Percentiles rank a stretch among this genome's conserved stretches.
These are phyloP conservation scores for Biston betularia DNA, from an alignment of 2,888 invertebrate genomes.

Conservation along the genomic window DNA sequence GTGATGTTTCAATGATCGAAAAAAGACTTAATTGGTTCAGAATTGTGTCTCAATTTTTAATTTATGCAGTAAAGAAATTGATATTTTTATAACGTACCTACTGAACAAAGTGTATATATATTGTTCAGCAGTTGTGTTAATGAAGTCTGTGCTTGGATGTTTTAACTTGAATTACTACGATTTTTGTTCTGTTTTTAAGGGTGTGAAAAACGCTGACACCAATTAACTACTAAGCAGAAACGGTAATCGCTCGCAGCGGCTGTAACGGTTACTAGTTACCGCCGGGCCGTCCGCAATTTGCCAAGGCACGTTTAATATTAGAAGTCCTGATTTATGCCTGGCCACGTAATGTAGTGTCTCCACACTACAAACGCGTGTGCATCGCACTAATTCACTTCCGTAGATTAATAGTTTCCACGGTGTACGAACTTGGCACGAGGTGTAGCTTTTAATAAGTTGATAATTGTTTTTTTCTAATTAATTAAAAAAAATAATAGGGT, in stretches of 20 bases:
- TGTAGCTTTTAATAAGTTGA: conserved; percentile 26
- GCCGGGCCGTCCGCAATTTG: conserved; percentile 71
- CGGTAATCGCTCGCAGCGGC: conserved; percentile 33
- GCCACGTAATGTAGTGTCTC: conserved; percentile 85
- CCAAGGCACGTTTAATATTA: conserved; percentile 87
- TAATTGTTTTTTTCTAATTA: background rate
- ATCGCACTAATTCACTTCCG: conserved; percentile 81
- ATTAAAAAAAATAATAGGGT: too few relatives aligned
- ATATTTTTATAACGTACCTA: too few relatives aligned
- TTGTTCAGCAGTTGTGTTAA: too few relatives aligned
- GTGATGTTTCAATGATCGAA: too few relatives aligned
- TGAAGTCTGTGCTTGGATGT: too few relatives aligned
- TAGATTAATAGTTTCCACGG: conserved; percentile 69
- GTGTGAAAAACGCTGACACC: conserved; percentile 4
- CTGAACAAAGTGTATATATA: too few relatives aligned
- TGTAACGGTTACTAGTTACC: conserved; percentile 30
- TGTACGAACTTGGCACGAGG: conserved; percentile 33
- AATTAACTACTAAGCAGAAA: conserved; percentile 14
- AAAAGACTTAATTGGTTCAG: too few relatives aligned
- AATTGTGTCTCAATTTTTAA: too few relatives aligned
- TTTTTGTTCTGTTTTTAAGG: background rate
- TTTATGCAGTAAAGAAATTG: too few relatives aligned
- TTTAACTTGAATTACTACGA: too few relatives aligned
- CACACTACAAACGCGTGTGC: conserved; percentile 81
- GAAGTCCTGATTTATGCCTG: conserved; percentile 85